Evolutionary conservation across 2,888 invertebrate genomes (phyloP).

Genomic region (Minunthozetes semirufus): DNA sequence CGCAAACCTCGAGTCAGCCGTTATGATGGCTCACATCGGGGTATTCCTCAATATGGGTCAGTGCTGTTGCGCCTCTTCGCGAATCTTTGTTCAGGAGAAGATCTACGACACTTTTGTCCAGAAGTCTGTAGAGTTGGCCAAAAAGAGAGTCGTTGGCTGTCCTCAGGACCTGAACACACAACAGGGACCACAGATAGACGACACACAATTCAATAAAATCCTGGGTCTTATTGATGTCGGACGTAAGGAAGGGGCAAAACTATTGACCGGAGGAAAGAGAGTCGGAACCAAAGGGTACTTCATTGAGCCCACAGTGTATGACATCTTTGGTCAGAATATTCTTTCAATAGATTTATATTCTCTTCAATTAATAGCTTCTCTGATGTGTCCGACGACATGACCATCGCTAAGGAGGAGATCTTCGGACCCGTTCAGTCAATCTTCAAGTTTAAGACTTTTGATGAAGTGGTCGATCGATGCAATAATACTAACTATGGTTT

Average conservation of each 20-base stretch:
- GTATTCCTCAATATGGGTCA: constrained; percentile 56
- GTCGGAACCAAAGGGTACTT: constrained; percentile 64
- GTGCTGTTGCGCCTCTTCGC: constrained; percentile 75
- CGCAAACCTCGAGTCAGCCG: constrained; percentile 51
- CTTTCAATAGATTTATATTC: no score
- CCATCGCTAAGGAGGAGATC: constrained; percentile 58
- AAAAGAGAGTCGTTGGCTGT: constrained; percentile 67
- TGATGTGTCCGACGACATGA: constrained; percentile 75
- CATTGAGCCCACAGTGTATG: constrained; percentile 58
- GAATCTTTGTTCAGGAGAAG: constrained; percentile 77
- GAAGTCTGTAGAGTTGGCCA: constrained; percentile 63
- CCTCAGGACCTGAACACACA: constrained; percentile 62
- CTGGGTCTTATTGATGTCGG: constrained; percentile 47
- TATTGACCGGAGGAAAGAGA: constrained; percentile 47
- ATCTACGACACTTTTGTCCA: constrained; percentile 79
- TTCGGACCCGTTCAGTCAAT: constrained; percentile 85
- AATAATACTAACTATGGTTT: constrained; percentile 73
- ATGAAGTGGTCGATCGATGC: constrained; percentile 71
- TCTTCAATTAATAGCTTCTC: constrained; percentile 63
- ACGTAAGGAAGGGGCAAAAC: constrained; percentile 47
- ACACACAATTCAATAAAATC: constrained; percentile 47
- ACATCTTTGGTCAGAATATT: constrained; percentile 47
- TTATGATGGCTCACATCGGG: constrained; percentile 47
- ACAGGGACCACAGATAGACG: constrained; percentile 69
- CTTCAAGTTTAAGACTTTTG: constrained; percentile 66